Conservation (phyloP, 2,113 vertebrate species). For the Takifugu flavidus region DNA sequence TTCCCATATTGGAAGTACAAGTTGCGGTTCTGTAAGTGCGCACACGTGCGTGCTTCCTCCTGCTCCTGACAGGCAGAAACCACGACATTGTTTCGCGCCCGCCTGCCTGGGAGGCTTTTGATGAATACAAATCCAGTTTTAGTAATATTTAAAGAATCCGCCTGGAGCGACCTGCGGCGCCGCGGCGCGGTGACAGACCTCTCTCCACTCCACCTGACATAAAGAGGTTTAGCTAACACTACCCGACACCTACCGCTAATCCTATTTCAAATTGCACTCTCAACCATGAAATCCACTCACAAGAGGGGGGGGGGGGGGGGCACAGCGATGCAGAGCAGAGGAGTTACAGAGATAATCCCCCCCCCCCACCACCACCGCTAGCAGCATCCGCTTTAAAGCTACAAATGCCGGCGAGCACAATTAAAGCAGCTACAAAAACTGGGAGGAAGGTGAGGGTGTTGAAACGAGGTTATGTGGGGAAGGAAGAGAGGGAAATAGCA, state of each 20-base stretch:
- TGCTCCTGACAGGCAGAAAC: slow-evolving; percentile 45
- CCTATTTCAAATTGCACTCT: slow-evolving; percentile 68
- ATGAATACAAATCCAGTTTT: slow-evolving; percentile 60
- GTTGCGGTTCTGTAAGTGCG: slow-evolving; percentile 43
- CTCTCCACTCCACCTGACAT: slow-evolving; percentile 61
- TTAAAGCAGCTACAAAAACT: slow-evolving; percentile 30
- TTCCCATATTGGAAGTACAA: slow-evolving; percentile 37
- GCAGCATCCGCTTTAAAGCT: slow-evolving; percentile 44
- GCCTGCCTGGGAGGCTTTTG: slow-evolving; percentile 46
- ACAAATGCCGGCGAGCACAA: slow-evolving; percentile 55
- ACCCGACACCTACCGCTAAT: slow-evolving; percentile 68
- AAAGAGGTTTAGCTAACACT: slow-evolving; percentile 66
- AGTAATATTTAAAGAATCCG: slow-evolving; percentile 58
- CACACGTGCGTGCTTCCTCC: slow-evolving; percentile 33
- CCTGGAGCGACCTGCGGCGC: slow-evolving; percentile 44
- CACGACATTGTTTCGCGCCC: slow-evolving; percentile 14
- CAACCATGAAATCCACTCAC: slow-evolving; percentile 71
- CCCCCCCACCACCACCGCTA: slow-evolving; percentile 35
- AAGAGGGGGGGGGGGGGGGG: slow-evolving; percentile 53
- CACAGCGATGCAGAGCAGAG: slow-evolving; percentile 56
- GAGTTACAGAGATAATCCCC: slow-evolving; percentile 70
- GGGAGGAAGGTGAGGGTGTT: slow-evolving; percentile 2
- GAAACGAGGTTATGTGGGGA: slow-evolving; percentile 27
- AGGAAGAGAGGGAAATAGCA: slow-evolving; percentile 22
- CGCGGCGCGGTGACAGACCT: slow-evolving; percentile 58